Base-by-base conservation (phyloP, 2,888 invertebrate species). In the Palloptera scutellata region DNA sequence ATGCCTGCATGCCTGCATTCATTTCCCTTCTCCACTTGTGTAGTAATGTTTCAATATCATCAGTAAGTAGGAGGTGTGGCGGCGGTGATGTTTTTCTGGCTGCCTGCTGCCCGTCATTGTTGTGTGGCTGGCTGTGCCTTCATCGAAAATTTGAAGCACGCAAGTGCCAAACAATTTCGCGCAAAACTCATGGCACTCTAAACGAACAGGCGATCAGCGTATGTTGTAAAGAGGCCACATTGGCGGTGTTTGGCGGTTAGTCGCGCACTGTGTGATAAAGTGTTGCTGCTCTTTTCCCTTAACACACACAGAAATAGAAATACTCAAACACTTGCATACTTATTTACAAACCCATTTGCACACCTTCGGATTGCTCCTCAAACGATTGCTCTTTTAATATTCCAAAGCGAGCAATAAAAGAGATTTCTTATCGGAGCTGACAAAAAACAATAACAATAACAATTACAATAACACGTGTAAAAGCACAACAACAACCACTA, bases 101-200 rank as follows among this genome's bases (percentile, higher is more conserved):
- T 58, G 15, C 15, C 15, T n/a, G 45, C 41, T 15, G 12, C 8
- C 13, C 64, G 0, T 42, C 20, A 20, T 43, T 19, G 19, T 17
- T 17, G n/a, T 42, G 45, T 30, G 45, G 51, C 57, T 57, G 13
- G 10, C 13, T 48, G 48, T 13, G 48, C 58, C 48, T 19, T 53
- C n/a, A n/a, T n/a, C 43, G 40, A 51, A 64, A 51, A 6, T 52
- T 20, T 40, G 57, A 57, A 51, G 57, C 61, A 66, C 71, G 70
- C 68, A 67, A 70, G 70, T 72, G 66, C 69, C 75, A 70, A 72
- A 76, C 75, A 79, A 80, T 81, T 84, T 81, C 79, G 82, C 82
- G 83, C 79, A 79, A 80, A 80, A 78, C 79, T 82, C 84, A 79
- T 84, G 83, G 83, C 79, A 84, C 84, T 84, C 84, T 83, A 83